Evolutionary conservation across 2,113 vertebrate species (phyloP).

Genomic region (Crocuta crocuta): DNA sequence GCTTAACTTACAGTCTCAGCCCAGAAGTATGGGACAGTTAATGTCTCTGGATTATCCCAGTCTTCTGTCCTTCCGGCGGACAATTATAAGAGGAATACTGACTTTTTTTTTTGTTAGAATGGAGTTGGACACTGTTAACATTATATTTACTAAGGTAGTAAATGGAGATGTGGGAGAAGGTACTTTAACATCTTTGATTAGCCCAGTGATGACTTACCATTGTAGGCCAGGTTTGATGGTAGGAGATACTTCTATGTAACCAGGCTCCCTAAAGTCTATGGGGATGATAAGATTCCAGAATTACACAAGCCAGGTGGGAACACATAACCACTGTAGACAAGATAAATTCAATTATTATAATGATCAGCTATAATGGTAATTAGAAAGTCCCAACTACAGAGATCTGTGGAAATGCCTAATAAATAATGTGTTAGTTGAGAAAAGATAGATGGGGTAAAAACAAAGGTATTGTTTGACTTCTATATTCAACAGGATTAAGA

Average conservation of each 20-base stretch:
- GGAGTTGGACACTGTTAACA: not conserved
- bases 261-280: not conserved
- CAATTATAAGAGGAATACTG: not conserved
- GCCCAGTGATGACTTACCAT: not conserved
- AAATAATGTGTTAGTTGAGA: not conserved
- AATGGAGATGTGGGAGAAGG: not conserved
- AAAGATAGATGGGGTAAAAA: not conserved
- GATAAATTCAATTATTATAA: not conserved
- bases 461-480: not conserved
- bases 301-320: not conserved
- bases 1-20: not conserved
- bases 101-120: not conserved
- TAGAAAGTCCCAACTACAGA: not conserved
- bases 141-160: not conserved
- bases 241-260: not conserved
- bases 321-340: not conserved
- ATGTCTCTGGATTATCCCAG: not conserved
- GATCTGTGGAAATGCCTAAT: not conserved
- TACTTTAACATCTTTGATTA: not conserved
- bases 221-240: not conserved
- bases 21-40: not conserved
- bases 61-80: not conserved
- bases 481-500: constrained; percentile 11
- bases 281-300: not conserved
- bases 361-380: not conserved